Percentiles rank a stretch among this genome's conserved stretches.
These are phyloP conservation scores for Drosophila phalerata DNA, from an alignment of 2,888 invertebrate species.

Conservation along the genomic window DNA sequence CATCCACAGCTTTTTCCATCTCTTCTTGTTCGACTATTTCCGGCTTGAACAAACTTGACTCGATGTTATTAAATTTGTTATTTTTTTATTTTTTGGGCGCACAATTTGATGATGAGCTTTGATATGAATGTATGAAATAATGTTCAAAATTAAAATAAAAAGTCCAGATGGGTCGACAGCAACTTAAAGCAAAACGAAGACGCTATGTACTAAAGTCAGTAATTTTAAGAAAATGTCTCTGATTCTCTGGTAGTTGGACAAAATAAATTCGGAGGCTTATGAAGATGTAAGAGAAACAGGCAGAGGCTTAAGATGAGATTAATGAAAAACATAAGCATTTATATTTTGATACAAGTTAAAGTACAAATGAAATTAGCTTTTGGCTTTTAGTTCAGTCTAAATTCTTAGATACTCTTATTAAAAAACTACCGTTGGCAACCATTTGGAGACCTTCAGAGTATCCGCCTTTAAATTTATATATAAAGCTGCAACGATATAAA, in stretches of 20 bases:
- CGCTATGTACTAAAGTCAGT: constrained; percentile 27
- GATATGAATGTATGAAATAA: constrained; percentile 53
- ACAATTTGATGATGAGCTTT: constrained; percentile 55
- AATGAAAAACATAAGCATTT: constrained; percentile 16
- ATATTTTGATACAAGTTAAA: not conserved
- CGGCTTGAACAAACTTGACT: constrained; percentile 49
- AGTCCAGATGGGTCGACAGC: constrained; percentile 1
- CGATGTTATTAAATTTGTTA: constrained; percentile 66
- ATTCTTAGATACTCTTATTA: not conserved
- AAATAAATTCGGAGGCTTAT: constrained; percentile 8
- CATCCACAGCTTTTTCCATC: constrained; percentile 27
- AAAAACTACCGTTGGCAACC: constrained; percentile 18
- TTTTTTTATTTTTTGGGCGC: constrained; percentile 5
- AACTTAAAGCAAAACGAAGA: constrained; percentile 6
- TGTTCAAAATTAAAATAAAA: constrained; percentile 56
- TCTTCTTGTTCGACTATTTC: constrained; percentile 45
- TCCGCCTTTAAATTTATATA: not conserved
- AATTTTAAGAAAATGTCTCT: constrained; percentile 1
- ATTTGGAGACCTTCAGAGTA: not conserved
- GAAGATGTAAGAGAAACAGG: constrained; percentile 10
- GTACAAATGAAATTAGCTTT: constrained; percentile 6
- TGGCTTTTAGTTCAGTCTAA: not conserved
- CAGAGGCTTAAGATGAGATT: not conserved
- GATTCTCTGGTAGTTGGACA: not conserved
- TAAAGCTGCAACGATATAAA: too few species aligned